These are phyloP conservation scores for Suricata suricatta DNA, from an alignment of 2,113 vertebrate species.

Conservation along the genomic window DNA sequence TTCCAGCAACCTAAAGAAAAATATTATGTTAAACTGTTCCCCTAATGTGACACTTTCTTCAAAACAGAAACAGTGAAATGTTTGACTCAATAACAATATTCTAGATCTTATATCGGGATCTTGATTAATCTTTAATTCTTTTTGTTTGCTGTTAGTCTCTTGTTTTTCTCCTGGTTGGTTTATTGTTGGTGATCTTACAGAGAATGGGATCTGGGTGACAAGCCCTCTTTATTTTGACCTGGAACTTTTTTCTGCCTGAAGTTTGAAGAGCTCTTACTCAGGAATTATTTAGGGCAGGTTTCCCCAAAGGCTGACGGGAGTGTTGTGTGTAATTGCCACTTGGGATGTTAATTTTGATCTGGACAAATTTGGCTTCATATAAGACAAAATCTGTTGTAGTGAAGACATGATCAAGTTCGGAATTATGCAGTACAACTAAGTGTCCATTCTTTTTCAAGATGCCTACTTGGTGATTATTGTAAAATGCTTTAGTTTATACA, in stretches of 20 bases:
- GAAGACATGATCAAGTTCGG: not conserved
- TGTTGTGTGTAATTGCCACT: not conserved
- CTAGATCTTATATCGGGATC: not conserved
- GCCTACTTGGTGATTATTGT: not conserved
- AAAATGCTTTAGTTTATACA: not conserved
- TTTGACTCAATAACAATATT: not conserved
- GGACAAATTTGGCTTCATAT: not conserved
- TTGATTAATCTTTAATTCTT: not conserved
- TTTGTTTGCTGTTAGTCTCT: not conserved
- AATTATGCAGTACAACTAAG: not conserved
- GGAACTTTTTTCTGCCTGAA: not conserved
- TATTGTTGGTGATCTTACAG: not conserved
- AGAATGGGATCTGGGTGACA: not conserved
- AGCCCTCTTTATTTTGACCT: not conserved
- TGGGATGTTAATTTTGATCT: slow-evolving; percentile 15
- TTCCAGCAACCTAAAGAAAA: slow-evolving; percentile 70
- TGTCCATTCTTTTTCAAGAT: not conserved
- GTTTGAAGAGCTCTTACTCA: not conserved
- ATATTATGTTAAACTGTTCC: slow-evolving; percentile 47
- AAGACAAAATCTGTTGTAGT: not conserved
- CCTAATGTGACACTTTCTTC: slow-evolving; percentile 15
- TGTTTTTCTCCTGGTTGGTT: not conserved
- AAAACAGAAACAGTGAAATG: slow-evolving; percentile 23
- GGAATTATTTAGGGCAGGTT: not conserved
- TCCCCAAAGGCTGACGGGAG: not conserved